Evolutionary conservation across 2,888 invertebrate genomes (phyloP).

Genomic region (Pandemis cinnamomeana): DNA sequence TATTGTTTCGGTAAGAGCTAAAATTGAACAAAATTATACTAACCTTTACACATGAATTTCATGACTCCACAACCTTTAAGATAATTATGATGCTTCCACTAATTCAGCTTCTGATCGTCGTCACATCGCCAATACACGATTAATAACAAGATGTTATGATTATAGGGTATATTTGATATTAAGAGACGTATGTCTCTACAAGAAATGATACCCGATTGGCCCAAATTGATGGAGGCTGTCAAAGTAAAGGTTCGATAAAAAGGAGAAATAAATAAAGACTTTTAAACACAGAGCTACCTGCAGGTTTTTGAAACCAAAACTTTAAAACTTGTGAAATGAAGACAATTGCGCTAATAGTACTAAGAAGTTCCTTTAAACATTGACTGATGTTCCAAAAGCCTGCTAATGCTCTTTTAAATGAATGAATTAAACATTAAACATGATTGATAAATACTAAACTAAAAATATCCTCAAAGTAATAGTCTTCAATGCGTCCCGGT

Average conservation of each 20-base stretch:
- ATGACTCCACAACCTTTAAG: conserved; percentile 17
- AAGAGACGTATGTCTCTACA: conserved; percentile 87
- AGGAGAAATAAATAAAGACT: conserved; percentile 67
- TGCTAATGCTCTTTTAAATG: conserved; percentile 68
- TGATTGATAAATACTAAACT: conserved; percentile 69
- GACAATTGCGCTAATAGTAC: not conserved
- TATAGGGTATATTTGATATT: conserved; percentile 88
- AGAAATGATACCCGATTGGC: conserved; percentile 92
- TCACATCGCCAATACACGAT: conserved; percentile 36
- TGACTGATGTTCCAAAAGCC: conserved; percentile 57
- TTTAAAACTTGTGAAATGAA: not conserved
- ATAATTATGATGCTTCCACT: conserved; percentile 37
- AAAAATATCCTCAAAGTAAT: conserved; percentile 60
- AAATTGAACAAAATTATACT: conserved; percentile 25
- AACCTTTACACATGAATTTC: conserved; percentile 22
- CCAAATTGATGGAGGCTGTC: conserved; percentile 87
- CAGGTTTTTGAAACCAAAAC: conserved; percentile 60
- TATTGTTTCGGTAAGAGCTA: not conserved
- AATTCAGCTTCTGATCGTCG: conserved; percentile 33
- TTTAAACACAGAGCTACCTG: conserved; percentile 54
- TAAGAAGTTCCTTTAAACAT: not conserved
- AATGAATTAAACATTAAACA: conserved; percentile 69
- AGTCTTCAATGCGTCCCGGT: conserved; percentile 51
- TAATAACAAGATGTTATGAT: conserved; percentile 74
- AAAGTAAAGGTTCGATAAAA: conserved; percentile 88